Evolutionary conservation across 2,888 invertebrate species (phyloP).

Genomic region (Lysandra bellargus): DNA sequence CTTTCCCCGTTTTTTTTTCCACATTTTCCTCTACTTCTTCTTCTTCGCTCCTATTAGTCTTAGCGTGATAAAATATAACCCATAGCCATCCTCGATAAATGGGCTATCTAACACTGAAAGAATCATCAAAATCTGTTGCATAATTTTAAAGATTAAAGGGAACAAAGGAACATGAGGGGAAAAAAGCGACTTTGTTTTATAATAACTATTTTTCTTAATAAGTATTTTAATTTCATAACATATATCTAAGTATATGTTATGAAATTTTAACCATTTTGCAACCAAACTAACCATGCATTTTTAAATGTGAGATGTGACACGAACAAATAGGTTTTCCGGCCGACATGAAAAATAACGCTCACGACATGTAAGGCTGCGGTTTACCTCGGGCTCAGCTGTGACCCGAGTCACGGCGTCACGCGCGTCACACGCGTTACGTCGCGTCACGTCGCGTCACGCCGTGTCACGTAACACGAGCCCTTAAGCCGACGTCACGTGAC

Average conservation of each 20-base stretch:
- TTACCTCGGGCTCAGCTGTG: conserved; percentile 35
- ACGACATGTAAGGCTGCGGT: conserved; percentile 25
- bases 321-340: neutral
- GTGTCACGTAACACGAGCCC: conserved; percentile 14
- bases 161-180: too few species aligned
- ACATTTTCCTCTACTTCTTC: too few species aligned
- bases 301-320: neutral
- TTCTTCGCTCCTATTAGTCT: too few species aligned
- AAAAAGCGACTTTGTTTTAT: too few species aligned
- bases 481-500: conserved; percentile 22
- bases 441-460: conserved; percentile 32
- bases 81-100: too few species aligned
- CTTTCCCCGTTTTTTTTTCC: too few species aligned
- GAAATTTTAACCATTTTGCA: neutral
- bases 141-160: too few species aligned
- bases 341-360: conserved; percentile 13
- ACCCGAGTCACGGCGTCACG: conserved; percentile 38
- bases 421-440: conserved; percentile 36
- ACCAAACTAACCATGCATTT: neutral
- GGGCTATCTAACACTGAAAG: too few species aligned
- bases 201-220: too few species aligned
- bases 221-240: too few species aligned
- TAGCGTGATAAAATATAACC: too few species aligned
- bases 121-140: too few species aligned
- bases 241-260: neutral